A percentile compares a stretch with the other conserved stretches of the same genome.
Evolutionary conservation across 2,888 invertebrate genomes (phyloP).

Genomic region (Netelia virgata): DNA sequence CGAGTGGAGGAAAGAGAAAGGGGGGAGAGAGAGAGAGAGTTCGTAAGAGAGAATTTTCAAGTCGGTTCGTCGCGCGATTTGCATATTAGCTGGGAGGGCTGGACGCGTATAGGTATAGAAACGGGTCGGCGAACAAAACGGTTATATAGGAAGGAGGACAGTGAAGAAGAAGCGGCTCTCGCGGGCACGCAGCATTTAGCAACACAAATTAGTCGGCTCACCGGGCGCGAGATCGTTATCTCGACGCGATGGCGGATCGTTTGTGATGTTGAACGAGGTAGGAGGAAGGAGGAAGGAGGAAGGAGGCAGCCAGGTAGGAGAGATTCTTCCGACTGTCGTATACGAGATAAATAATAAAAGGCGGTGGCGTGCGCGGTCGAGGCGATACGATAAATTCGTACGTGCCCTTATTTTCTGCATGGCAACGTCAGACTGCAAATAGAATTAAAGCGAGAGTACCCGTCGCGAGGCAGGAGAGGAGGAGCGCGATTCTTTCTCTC

Average conservation of each 20-base stretch:
- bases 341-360: too few species aligned
- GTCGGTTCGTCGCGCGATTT: slow-evolving; percentile 55
- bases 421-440: slow-evolving; percentile 1
- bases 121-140: slow-evolving; percentile 59
- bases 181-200: slow-evolving; percentile 76
- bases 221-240: slow-evolving; percentile 68
- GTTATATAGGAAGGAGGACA: slow-evolving; percentile 28
- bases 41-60: slow-evolving; percentile 59
- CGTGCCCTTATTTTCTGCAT: neutral
- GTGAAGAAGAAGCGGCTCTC: slow-evolving; percentile 41
- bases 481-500: neutral
- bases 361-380: too few species aligned
- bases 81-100: slow-evolving; percentile 59
- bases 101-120: slow-evolving; percentile 11
- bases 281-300: neutral
- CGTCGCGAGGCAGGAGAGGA: neutral
- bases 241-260: slow-evolving; percentile 67
- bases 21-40: neutral
- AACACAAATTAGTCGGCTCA: slow-evolving; percentile 79
- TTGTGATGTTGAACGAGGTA: slow-evolving; percentile 69
- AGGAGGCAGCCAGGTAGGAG: neutral
- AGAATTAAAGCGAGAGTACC: slow-evolving; percentile 1
- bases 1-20: neutral
- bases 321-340: neutral
- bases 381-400: neutral